Evolutionary conservation across 2,797 vertebrate genomes (phyloP).

Genomic region (Chloroceryle inda): DNA sequence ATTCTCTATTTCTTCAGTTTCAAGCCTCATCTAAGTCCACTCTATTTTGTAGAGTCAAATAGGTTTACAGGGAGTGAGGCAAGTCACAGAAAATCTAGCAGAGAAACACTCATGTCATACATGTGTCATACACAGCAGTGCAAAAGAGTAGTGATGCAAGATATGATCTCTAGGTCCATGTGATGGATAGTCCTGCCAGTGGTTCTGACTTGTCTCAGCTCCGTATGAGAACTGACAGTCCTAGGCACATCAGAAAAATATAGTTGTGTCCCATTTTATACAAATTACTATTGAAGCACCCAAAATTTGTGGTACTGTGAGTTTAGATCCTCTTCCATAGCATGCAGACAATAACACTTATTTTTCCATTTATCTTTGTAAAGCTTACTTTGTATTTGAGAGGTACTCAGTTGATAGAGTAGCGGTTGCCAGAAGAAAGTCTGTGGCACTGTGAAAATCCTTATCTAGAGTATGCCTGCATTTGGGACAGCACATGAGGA

Average conservation of each 20-base stretch:
- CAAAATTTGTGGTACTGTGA: not conserved
- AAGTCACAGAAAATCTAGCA: not conserved
- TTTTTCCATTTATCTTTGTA: not conserved
- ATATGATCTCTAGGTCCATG: accelerated
- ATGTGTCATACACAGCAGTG: not conserved
- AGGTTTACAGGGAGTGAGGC: not conserved
- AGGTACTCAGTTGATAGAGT: not conserved
- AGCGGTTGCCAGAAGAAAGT: not conserved
- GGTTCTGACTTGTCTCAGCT: not conserved
- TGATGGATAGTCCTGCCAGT: not conserved
- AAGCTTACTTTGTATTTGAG: not conserved
- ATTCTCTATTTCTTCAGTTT: not conserved
- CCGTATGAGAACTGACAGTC: not conserved
- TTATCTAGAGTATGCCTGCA: not conserved
- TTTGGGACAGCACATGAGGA: not conserved
- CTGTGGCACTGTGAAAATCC: not conserved
- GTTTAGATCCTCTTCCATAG: not conserved
- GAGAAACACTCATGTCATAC: not conserved
- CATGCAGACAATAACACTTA: not conserved
- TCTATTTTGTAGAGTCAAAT: not conserved
- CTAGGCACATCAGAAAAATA: not conserved
- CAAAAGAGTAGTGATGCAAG: not conserved
- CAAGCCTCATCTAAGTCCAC: not conserved
- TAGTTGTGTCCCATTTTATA: not conserved
- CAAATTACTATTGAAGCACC: not conserved